phyloP scores from a whole-genome alignment of 2,888 invertebrate genomes.

The Eristalis arbustorum region DNA sequence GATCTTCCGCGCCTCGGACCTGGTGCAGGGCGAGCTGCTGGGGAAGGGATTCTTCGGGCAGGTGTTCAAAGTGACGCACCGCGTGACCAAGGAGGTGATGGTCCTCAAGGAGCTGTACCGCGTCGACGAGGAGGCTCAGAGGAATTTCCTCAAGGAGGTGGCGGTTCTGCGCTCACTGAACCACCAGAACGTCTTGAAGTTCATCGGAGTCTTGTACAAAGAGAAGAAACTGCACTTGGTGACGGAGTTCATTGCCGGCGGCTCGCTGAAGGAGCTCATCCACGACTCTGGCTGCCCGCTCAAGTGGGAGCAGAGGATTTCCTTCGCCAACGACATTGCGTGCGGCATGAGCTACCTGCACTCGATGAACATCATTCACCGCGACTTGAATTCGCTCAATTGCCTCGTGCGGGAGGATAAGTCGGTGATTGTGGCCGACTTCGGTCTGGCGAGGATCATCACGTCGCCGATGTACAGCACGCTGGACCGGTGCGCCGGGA shows the following conservation, averaged over 20 bases:
- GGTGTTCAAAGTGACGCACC: conserved; percentile 94
- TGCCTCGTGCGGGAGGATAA: conserved; percentile 95
- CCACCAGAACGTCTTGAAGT: conserved; percentile 94
- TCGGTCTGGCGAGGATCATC: conserved; percentile 93
- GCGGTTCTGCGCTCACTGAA: conserved; percentile 93
- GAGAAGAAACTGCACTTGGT: conserved; percentile 94
- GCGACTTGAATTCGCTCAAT: conserved; percentile 97
- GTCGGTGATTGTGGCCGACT: conserved; percentile 97
- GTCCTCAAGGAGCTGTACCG: conserved; percentile 96
- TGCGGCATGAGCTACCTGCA: conserved; percentile 97
- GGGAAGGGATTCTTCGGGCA: conserved; percentile 98
- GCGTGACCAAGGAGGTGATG: conserved; percentile 95
- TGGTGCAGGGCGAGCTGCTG: conserved; percentile 92
- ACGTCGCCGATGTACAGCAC: conserved; percentile 79
- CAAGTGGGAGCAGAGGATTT: conserved; percentile 90
- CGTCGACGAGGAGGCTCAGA: conserved; percentile 96
- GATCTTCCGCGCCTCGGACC: conserved; percentile 94
- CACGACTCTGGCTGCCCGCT: conserved; percentile 87
- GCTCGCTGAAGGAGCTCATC: conserved; percentile 91
- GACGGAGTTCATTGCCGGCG: conserved; percentile 95
- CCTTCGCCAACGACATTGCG: conserved; percentile 94
- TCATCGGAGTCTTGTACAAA: conserved; percentile 95
- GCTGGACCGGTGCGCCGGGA: conserved; percentile 77
- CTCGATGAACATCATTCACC: conserved; percentile 95
- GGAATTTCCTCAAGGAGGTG: conserved; percentile 96